Conservation (phyloP, 2,888 invertebrate species). For the Sphecodes monilicornis region DNA sequence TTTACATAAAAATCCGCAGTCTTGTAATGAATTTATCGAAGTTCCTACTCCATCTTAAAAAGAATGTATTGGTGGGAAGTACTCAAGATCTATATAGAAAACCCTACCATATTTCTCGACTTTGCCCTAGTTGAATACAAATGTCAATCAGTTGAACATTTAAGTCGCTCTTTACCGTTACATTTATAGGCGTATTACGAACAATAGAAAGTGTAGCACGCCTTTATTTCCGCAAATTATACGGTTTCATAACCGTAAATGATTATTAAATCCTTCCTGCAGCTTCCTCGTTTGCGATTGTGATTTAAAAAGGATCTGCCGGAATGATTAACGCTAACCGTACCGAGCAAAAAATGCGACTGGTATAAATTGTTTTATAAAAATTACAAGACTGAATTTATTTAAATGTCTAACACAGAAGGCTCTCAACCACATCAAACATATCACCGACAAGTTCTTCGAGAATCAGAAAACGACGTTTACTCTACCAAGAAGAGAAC, state of each 20-base stretch:
- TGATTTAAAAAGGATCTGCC: neutral
- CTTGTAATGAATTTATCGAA: neutral
- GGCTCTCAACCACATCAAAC: too few species aligned
- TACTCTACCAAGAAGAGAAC: too few species aligned
- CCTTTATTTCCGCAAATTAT: too few species aligned
- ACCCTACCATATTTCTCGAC: neutral
- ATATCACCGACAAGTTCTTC: too few species aligned
- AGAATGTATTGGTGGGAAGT: neutral
- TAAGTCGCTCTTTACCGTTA: neutral
- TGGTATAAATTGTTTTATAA: too few species aligned
- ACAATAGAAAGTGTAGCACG: neutral
- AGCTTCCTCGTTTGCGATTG: neutral
- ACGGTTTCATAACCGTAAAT: neutral
- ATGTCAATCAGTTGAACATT: neutral
- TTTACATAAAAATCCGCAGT: too few species aligned
- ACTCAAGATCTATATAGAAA: neutral
- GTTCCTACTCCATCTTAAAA: neutral
- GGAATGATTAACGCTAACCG: too few species aligned
- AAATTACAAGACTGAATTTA: too few species aligned
- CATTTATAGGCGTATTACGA: neutral
- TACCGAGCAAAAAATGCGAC: too few species aligned
- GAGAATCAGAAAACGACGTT: too few species aligned
- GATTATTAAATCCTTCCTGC: neutral
- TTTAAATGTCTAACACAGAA: too few species aligned
- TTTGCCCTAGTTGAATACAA: neutral